Evolutionary conservation across 2,797 vertebrate genomes (phyloP), one percentile per base, ranked within the genome.

Genomic region (Babyrousa celebensis): DNA sequence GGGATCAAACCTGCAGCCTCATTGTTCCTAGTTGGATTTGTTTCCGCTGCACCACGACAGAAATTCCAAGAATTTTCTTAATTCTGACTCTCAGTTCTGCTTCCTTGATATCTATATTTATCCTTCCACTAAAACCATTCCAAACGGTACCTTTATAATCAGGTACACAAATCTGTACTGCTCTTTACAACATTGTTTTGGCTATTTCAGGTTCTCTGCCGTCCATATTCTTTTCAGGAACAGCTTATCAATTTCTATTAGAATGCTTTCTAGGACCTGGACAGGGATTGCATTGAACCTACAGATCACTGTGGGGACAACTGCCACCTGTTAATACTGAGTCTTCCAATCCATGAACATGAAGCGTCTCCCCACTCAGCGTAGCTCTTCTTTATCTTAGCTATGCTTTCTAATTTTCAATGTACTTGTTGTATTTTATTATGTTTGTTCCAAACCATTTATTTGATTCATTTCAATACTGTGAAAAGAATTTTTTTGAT

Each of bases 181-280:
- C 67, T 36, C 29, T 68, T 92, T 87, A 60, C 68, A 87, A 92
- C 82, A 75, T n/a, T 29, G 11, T 82, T 74, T 91, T 40, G 52
- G 36, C 67, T 86, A 86, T 27, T 72, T 72, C 21, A 58, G 21
- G n/a, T 36, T 25, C 75, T 91, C 67, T 29, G 29, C 52, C 25
- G 52, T 82, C 48, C 52, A 15, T 16, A 48, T 25, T 40, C 40
- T 62, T 58, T 82, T 88, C 56, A 62, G 62, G 9, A 88, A 88
- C 54, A 77, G n/a, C 63, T 43, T 88, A 25, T 70, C 62, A 54
- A 4, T 70, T 75, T 83, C 89, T 63, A 3, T 70, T n/a, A 62
- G 68, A 75, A 70, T 32, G 68, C 60, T 40, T 83, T 14, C 54
- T 77, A 29, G 78, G 29, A 67, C 40, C 25, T 65, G 79, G 29